Percentiles rank a stretch among this genome's conserved stretches.
Conservation (phyloP, 2,797 vertebrate genomes). For the Momotus momota region DNA sequence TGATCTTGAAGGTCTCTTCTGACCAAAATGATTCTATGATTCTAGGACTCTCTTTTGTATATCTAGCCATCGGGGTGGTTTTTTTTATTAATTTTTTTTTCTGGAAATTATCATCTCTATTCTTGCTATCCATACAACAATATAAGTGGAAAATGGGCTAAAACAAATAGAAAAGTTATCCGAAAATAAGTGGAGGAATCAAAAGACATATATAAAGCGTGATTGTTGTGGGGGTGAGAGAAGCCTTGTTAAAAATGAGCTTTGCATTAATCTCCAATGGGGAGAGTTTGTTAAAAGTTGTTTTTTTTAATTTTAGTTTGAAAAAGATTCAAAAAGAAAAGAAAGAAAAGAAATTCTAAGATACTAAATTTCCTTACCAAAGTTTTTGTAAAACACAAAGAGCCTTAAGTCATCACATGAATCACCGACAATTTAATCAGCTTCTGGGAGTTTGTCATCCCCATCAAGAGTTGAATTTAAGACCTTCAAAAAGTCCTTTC, state of each 20-base stretch:
- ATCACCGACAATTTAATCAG: conserved; percentile 77
- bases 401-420: conserved; percentile 63
- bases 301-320: too few relatives aligned
- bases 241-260: not conserved
- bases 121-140: not conserved
- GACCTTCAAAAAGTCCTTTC: conserved; percentile 50
- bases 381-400: conserved; percentile 54
- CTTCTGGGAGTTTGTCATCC: conserved; percentile 68
- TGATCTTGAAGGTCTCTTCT: not conserved
- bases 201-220: not conserved
- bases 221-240: not conserved
- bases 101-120: not conserved
- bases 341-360: not conserved
- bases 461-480: conserved; percentile 56
- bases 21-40: not conserved
- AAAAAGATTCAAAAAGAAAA: not conserved
- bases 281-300: not conserved
- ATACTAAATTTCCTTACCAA: conserved; percentile 37
- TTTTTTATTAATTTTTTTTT: not conserved
- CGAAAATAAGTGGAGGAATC: not conserved
- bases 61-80: not conserved
- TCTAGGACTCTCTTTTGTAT: not conserved
- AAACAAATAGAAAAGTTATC: not conserved
- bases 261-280: not conserved
- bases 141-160: not conserved